These are phyloP conservation scores for Esperia sulphurella DNA, from an alignment of 2,888 invertebrate species.

Conservation along the genomic window DNA sequence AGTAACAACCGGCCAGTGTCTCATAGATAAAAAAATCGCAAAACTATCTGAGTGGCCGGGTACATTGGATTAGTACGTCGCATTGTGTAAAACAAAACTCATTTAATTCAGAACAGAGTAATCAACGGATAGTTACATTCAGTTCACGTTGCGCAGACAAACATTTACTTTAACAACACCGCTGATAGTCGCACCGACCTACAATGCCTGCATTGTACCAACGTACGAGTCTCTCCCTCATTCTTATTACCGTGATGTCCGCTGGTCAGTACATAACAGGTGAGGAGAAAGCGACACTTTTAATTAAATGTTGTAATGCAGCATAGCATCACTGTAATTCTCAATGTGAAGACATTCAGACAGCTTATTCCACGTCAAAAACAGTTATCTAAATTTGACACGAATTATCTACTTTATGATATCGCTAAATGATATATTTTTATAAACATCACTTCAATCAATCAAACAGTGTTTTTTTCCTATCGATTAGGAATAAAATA, in stretches of 20 bases:
- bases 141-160: constrained; percentile 12
- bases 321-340: too few species aligned
- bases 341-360: too few species aligned
- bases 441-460: background rate
- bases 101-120: constrained; percentile 12
- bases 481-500: too few species aligned
- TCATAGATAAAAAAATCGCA: too few species aligned
- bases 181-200: constrained; percentile 18
- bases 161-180: constrained; percentile 16
- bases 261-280: constrained; percentile 25
- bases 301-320: constrained; percentile 7
- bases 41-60: too few species aligned
- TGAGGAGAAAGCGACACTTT: constrained; percentile 32
- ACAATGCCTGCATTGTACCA: constrained; percentile 16
- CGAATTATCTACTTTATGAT: too few species aligned
- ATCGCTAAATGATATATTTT: background rate
- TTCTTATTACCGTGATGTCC: constrained; percentile 30
- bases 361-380: too few species aligned
- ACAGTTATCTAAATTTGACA: too few species aligned
- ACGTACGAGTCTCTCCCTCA: constrained; percentile 15
- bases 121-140: constrained; percentile 14
- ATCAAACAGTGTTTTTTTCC: background rate
- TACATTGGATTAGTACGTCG: too few species aligned
- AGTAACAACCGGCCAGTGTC: too few species aligned
- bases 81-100: too few species aligned